Percentiles rank a stretch among this genome's conserved stretches.
phyloP scores from a whole-genome alignment of 2,113 vertebrate species.

The Leuciscus idus region DNA sequence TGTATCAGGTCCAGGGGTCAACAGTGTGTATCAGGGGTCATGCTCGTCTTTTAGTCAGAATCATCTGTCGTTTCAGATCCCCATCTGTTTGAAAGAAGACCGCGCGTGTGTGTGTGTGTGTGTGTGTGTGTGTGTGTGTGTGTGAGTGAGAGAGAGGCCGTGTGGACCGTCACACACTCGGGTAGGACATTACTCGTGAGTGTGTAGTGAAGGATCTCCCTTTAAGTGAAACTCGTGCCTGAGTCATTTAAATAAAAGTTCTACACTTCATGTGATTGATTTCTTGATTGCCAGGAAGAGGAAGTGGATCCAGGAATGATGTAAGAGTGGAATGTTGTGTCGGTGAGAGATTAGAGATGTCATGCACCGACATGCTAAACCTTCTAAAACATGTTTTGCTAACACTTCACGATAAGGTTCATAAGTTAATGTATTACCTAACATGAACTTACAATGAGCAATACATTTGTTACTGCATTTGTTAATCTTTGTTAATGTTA shows the following conservation, averaged over 20 bases:
- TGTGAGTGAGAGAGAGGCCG: not conserved
- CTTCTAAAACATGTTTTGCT: not conserved
- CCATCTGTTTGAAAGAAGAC: not conserved
- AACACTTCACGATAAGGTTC: not conserved
- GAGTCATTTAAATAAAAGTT: conserved; percentile 74
- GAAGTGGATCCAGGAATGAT: not conserved
- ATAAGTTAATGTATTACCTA: too few species aligned
- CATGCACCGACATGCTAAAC: not conserved
- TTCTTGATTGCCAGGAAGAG: not conserved
- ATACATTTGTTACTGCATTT: too few species aligned
- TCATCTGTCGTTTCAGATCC: not conserved
- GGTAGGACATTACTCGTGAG: conserved; percentile 61
- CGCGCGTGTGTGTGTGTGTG: not conserved
- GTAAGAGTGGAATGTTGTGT: not conserved
- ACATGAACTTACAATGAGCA: too few species aligned
- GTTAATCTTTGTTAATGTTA: too few species aligned
- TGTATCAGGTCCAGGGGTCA: too few species aligned
- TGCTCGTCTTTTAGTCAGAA: not conserved
- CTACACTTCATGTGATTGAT: conserved; percentile 58
- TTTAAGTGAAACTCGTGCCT: conserved; percentile 74
- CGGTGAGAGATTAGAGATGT: not conserved
- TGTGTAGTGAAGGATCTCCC: conserved; percentile 64
- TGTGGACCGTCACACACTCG: conserved; percentile 19
- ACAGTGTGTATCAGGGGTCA: not conserved
- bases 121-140: not conserved